Percentiles rank a stretch among this genome's conserved stretches.
Conservation (phyloP, 2,888 invertebrate genomes). For the Caenorhabditis sp. region DNA sequence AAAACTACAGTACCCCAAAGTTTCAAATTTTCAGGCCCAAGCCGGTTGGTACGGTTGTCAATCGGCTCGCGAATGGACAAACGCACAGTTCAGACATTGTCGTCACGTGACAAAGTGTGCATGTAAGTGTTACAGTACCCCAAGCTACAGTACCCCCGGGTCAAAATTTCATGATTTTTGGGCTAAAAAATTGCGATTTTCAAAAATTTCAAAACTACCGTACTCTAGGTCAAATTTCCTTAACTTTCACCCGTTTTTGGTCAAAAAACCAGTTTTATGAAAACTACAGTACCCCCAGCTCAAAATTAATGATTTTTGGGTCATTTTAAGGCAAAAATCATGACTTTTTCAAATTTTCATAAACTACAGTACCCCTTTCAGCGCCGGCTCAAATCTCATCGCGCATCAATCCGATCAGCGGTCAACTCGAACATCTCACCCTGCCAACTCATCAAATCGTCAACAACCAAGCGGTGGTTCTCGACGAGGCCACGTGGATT, state of each 20-base stretch:
- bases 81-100: conserved; percentile 7
- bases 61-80: conserved; percentile 4
- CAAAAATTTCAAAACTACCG: no score
- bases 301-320: no score
- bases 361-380: no score
- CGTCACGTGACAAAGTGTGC: conserved; percentile 3
- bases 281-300: no score
- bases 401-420: neutral
- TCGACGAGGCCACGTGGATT: neutral
- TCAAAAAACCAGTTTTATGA: no score
- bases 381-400: neutral
- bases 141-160: neutral
- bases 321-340: no score
- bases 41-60: neutral
- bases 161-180: neutral
- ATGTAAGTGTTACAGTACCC: neutral
- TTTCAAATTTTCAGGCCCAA: conserved; percentile 2
- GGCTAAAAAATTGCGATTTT: no score
- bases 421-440: neutral
- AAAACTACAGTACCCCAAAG: no score
- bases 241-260: no score
- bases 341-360: no score
- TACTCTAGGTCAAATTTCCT: no score
- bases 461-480: neutral
- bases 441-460: conserved; percentile 3